Conservation (phyloP, 1,140 invertebrate species). For the Cydia fagiglandana region DNA sequence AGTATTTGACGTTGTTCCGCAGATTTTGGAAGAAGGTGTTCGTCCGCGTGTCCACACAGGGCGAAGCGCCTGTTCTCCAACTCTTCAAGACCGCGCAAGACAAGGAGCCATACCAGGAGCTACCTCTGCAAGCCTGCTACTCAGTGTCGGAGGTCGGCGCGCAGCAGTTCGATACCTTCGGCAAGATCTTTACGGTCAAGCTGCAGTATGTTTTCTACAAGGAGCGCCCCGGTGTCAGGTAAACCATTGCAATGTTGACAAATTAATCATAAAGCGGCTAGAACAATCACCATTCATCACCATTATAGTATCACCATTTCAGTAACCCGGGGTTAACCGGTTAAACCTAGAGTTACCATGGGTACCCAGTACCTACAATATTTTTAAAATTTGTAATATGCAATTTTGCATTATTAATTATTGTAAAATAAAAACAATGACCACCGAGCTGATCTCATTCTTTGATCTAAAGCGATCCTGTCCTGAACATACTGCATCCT, state of each 20-base stretch:
- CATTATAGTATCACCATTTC: too few species aligned
- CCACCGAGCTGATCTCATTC: too few species aligned
- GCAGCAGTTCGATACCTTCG: slow-evolving; percentile 98
- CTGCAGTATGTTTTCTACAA: slow-evolving; percentile 99
- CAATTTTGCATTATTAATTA: too few species aligned
- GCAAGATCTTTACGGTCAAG: slow-evolving; percentile 99
- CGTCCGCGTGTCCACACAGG: slow-evolving; percentile 88
- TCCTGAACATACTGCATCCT: too few species aligned
- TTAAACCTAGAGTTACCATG: too few species aligned
- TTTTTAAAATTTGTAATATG: too few species aligned
- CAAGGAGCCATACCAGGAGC: slow-evolving; percentile 95
- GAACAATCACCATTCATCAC: too few species aligned
- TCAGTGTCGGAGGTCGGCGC: slow-evolving; percentile 95
- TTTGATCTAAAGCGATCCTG: too few species aligned
- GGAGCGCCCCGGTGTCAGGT: slow-evolving; percentile 94
- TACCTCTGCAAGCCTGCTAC: slow-evolving; percentile 95
- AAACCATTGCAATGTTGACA: slow-evolving; percentile 19
- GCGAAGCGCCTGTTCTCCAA: slow-evolving; percentile 91
- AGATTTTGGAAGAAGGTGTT: slow-evolving; percentile 99
- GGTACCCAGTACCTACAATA: too few species aligned
- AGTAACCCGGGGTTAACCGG: too few species aligned
- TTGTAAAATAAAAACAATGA: too few species aligned
- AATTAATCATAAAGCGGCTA: too few species aligned
- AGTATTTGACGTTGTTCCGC: slow-evolving; percentile 32
- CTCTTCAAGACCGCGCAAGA: slow-evolving; percentile 91